Conservation (phyloP, 1,140 invertebrate species). For the Ips typographus region DNA sequence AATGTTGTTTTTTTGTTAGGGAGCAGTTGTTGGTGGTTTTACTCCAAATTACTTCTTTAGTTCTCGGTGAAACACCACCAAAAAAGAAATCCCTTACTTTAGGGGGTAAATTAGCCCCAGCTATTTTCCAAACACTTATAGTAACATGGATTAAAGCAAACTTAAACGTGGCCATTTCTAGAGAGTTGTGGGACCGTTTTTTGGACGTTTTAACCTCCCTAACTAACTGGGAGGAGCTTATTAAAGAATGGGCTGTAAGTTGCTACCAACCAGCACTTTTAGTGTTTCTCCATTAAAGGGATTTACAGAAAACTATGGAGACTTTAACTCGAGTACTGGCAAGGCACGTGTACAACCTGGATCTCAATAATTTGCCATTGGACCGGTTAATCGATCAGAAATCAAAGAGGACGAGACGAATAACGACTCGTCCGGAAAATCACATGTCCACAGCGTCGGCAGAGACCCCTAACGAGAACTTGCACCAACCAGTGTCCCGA, state of each 20-base stretch:
- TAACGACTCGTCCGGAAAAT: constrained; percentile 45
- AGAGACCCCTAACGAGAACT: background rate
- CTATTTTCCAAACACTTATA: constrained; percentile 93
- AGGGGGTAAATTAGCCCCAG: constrained; percentile 82
- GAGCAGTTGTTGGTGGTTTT: constrained; percentile 85
- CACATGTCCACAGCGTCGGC: constrained; percentile 35
- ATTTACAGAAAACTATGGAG: constrained; percentile 88
- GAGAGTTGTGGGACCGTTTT: constrained; percentile 93
- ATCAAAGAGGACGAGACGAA: constrained; percentile 40
- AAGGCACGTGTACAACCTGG: constrained; percentile 89
- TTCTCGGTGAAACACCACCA: constrained; percentile 76
- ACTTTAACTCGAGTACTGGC: constrained; percentile 90
- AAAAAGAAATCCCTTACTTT: constrained; percentile 75
- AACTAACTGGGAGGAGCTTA: constrained; percentile 93
- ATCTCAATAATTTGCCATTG: constrained; percentile 85
- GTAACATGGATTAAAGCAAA: constrained; percentile 99
- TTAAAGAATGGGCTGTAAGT: constrained; percentile 92
- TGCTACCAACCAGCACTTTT: background rate
- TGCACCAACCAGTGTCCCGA: constrained; percentile 37
- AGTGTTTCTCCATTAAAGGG: constrained; percentile 4
- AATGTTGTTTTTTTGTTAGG: constrained; percentile 56
- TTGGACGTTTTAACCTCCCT: constrained; percentile 83
- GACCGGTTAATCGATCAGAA: constrained; percentile 84
- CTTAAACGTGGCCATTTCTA: constrained; percentile 82
- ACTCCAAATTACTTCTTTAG: constrained; percentile 89